These are phyloP conservation scores for Brachyalestes nurse DNA, from an alignment of 2,797 vertebrate species.

Conservation along the genomic window DNA sequence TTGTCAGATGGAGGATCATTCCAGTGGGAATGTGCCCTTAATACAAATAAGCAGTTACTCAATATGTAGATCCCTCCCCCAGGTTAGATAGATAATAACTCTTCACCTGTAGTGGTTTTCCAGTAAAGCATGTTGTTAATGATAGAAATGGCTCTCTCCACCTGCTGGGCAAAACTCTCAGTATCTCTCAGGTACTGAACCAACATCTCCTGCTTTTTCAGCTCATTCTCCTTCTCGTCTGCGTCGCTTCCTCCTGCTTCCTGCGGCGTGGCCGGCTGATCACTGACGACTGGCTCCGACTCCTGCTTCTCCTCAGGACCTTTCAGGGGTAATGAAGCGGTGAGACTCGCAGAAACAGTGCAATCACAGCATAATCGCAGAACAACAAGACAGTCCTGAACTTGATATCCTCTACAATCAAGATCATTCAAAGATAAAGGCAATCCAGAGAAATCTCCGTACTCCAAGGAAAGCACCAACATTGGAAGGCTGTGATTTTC, in stretches of 20 bases:
- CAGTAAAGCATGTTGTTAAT: constrained; percentile 93
- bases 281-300: constrained; percentile 59
- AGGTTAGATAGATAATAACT: not conserved
- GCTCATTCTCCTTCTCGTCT: constrained; percentile 72
- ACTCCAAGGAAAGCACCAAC: too few relatives aligned
- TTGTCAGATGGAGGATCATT: too few relatives aligned
- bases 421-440: too few relatives aligned
- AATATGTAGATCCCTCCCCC: too few relatives aligned
- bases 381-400: too few relatives aligned
- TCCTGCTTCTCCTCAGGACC: constrained; percentile 74
- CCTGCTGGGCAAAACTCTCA: constrained; percentile 87
- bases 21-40: too few relatives aligned
- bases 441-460: too few relatives aligned
- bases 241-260: constrained; percentile 58
- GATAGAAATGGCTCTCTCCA: constrained; percentile 86
- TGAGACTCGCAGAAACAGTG: too few relatives aligned
- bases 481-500: too few relatives aligned
- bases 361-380: too few relatives aligned
- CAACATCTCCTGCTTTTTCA: constrained; percentile 93
- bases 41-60: too few relatives aligned
- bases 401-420: too few relatives aligned
- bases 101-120: constrained; percentile 86
- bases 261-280: constrained; percentile 67
- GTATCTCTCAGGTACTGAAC: constrained; percentile 94
- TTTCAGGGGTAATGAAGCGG: constrained; percentile 36